Evolutionary conservation across 2,113 vertebrate species (phyloP).

Genomic region (Pardalotus punctatus): DNA sequence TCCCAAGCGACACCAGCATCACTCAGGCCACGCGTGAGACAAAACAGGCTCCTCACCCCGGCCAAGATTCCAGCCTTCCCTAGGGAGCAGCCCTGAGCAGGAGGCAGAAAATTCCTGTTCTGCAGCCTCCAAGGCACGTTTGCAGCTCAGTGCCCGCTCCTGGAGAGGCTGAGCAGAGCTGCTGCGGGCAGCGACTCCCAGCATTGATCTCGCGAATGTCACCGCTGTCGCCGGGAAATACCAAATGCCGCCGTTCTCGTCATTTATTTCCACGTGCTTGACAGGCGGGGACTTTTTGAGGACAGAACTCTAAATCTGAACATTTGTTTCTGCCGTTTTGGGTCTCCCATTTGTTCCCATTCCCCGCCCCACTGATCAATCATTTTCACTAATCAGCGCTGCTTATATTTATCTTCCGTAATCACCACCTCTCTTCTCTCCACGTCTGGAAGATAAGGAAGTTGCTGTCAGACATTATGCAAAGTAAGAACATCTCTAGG

Average conservation of each 20-base stretch:
- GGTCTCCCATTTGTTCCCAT: not conserved
- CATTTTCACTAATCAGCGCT: not conserved
- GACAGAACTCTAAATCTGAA: not conserved
- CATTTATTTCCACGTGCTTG: not conserved
- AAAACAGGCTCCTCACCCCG: not conserved
- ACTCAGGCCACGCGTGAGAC: rapidly evolving
- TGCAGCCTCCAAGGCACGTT: not conserved
- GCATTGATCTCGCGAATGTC: not conserved
- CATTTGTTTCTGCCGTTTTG: conserved; percentile 6
- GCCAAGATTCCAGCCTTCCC: not conserved
- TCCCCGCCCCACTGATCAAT: not conserved
- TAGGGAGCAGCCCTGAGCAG: no score
- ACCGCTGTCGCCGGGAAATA: conserved; percentile 1
- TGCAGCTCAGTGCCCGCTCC: rapidly evolving
- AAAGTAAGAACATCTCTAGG: not conserved
- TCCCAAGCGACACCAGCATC: not conserved
- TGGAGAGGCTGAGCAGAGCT: not conserved
- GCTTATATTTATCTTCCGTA: not conserved
- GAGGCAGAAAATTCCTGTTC: not conserved
- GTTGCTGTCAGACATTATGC: not conserved
- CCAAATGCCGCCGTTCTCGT: not conserved
- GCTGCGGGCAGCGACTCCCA: not conserved
- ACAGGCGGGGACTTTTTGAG: conserved; percentile 21
- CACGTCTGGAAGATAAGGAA: not conserved
- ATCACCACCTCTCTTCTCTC: not conserved